Percentiles rank a stretch among this genome's conserved stretches.
Evolutionary conservation across 2,888 invertebrate genomes (phyloP).

Genomic region (Acanthacorydalis orientalis): DNA sequence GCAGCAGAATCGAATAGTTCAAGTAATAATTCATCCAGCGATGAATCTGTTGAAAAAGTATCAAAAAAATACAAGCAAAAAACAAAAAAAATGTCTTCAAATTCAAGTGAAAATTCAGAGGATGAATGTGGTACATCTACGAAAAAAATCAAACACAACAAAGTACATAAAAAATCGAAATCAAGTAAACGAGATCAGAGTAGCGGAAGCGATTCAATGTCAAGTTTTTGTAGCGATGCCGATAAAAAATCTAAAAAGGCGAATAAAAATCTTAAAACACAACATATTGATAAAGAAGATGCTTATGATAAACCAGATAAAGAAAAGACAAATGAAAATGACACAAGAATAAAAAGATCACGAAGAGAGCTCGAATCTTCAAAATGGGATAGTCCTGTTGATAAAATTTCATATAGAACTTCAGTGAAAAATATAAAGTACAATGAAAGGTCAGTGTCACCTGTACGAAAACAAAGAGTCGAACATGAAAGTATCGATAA

Average conservation of each 20-base stretch:
- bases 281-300: not conserved
- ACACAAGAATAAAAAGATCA: not conserved
- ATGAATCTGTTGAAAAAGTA: too few relatives aligned
- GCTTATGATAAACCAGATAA: not conserved
- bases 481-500: not conserved
- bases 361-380: slow-evolving; percentile 7
- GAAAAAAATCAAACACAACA: too few relatives aligned
- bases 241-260: not conserved
- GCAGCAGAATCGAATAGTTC: too few relatives aligned
- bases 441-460: not conserved
- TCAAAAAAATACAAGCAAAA: too few relatives aligned
- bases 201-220: too few relatives aligned
- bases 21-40: too few relatives aligned
- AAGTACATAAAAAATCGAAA: too few relatives aligned
- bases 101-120: too few relatives aligned
- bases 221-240: not conserved
- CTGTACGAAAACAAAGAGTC: not conserved
- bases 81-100: too few relatives aligned
- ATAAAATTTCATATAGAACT: slow-evolving; percentile 5
- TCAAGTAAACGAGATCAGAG: too few relatives aligned
- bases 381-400: slow-evolving; percentile 15
- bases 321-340: not conserved
- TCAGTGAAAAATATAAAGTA: slow-evolving; percentile 5
- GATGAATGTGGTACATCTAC: too few relatives aligned
- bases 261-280: not conserved